phyloP scores from a whole-genome alignment of 2,888 invertebrate species.

The Platynereis dumerilii region DNA sequence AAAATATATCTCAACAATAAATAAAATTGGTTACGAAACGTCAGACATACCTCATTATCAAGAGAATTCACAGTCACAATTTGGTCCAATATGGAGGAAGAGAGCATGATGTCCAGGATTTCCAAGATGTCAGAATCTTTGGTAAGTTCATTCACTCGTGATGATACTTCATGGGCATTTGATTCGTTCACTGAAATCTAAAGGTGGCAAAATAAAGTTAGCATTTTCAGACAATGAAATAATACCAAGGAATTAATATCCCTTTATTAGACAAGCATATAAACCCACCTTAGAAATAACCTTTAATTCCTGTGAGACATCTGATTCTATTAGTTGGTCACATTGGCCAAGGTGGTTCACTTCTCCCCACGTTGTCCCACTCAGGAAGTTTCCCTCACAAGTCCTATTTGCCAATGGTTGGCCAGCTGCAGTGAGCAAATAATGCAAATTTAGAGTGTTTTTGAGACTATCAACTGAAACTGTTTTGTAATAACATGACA shows the following conservation, averaged over 20 bases:
- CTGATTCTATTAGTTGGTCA: no score
- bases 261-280: no score
- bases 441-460: no score
- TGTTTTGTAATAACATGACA: no score
- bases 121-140: slow-evolving; percentile 4
- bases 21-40: background rate
- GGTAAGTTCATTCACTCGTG: background rate
- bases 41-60: background rate
- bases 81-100: background rate
- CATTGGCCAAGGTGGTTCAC: background rate
- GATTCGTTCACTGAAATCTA: background rate
- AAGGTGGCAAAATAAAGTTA: background rate
- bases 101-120: background rate
- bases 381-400: background rate
- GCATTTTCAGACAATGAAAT: no score
- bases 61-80: background rate
- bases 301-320: no score
- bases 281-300: no score
- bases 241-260: no score
- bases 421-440: background rate
- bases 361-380: background rate
- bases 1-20: background rate
- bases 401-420: background rate
- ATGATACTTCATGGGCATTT: background rate
- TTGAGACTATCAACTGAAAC: no score